Conservation (phyloP, 1,140 invertebrate species). For the Brachionus rubens region DNA sequence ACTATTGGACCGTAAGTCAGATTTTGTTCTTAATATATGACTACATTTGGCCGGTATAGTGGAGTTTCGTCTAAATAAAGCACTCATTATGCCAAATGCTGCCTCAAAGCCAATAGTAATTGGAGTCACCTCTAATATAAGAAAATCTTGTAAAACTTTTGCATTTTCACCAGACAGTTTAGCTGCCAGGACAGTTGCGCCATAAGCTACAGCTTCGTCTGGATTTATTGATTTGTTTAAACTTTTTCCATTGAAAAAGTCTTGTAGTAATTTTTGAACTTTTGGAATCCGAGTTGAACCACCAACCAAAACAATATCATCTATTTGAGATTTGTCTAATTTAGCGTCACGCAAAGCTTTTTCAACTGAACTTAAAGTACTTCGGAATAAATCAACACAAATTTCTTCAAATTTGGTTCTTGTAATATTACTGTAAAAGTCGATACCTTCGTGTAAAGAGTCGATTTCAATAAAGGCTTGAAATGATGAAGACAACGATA, state of each 20-base stretch:
- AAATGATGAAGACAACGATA: conserved; percentile 86
- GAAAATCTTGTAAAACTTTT: conserved; percentile 81
- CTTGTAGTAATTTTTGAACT: conserved; percentile 87
- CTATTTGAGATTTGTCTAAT: conserved; percentile 82
- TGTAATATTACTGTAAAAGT: conserved; percentile 91
- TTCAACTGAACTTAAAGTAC: conserved; percentile 89
- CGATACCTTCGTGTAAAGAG: conserved; percentile 87
- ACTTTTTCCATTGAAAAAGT: conserved; percentile 94
- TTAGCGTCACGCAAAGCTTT: conserved; percentile 89
- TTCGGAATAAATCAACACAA: conserved; percentile 80
- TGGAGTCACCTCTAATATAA: conserved; percentile 88
- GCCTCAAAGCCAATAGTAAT: conserved; percentile 93
- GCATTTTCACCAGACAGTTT: conserved; percentile 90
- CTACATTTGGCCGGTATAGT: conserved; percentile 93
- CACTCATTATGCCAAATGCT: conserved; percentile 92
- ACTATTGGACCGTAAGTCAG: conserved; percentile 88
- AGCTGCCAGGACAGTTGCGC: conserved; percentile 74
- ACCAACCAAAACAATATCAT: conserved; percentile 94
- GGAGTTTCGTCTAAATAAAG: conserved; percentile 88
- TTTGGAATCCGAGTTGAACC: conserved; percentile 98
- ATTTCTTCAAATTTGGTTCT: conserved; percentile 71
- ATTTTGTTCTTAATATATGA: conserved; percentile 91
- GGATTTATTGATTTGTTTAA: conserved; percentile 78
- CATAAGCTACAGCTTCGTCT: conserved; percentile 81
- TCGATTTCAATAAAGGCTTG: conserved; percentile 76